Conservation (phyloP, 1,140 invertebrate genomes). For the Agrypnia vestita region DNA sequence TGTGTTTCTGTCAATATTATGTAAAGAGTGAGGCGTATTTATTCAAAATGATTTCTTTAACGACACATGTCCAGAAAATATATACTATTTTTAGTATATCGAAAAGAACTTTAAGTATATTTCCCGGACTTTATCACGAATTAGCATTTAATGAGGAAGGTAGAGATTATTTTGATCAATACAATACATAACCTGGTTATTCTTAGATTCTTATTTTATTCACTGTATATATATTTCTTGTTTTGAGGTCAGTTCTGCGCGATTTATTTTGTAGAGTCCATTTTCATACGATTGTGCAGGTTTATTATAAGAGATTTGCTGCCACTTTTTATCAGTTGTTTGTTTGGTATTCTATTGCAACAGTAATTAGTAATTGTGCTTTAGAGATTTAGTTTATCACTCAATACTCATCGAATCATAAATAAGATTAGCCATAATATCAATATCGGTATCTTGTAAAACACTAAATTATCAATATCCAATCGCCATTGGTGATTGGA, state of each 20-base stretch:
- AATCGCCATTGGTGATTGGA: no score
- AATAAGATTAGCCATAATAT: no score
- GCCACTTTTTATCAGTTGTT: no score
- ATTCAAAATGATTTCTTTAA: constrained; percentile 16
- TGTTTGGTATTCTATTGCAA: no score
- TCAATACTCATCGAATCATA: no score
- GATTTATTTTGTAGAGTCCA: background rate
- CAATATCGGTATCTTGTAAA: no score
- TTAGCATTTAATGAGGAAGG: constrained; percentile 7
- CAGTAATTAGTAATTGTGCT: no score
- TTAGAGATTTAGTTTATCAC: no score
- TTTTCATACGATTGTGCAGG: no score
- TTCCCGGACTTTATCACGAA: constrained; percentile 9
- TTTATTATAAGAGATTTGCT: no score
- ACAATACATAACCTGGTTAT: background rate
- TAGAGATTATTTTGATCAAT: background rate
- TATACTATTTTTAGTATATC: background rate
- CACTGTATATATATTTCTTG: background rate
- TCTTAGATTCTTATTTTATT: no score
- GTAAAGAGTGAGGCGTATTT: background rate
- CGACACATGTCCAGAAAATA: background rate
- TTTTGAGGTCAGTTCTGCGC: background rate
- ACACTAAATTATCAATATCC: no score
- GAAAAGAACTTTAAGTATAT: constrained; percentile 15
- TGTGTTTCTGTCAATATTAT: constrained; percentile 13